phyloP scores from a whole-genome alignment of 2,888 invertebrate species.

The Ceraclea dissimilis region DNA sequence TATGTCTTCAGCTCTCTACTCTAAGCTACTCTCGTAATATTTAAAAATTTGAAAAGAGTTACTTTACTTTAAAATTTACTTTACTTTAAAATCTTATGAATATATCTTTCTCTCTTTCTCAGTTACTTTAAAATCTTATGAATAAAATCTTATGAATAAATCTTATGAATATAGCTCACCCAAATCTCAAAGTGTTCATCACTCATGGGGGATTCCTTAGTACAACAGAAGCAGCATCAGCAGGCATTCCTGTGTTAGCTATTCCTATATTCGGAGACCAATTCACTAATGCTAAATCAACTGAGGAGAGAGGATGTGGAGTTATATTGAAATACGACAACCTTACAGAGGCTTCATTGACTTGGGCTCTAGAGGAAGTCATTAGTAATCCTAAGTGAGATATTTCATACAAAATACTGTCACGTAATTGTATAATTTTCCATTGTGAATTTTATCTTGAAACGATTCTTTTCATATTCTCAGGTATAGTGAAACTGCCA shows the following conservation, averaged over 20 bases:
- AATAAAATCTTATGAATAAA: too few relatives aligned
- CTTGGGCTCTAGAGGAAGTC: constrained; percentile 28
- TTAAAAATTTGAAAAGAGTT: too few relatives aligned
- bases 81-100: not conserved
- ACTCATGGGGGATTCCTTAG: constrained; percentile 50
- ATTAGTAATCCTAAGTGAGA: constrained; percentile 28
- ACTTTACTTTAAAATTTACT: too few relatives aligned
- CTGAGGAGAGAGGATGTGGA: constrained; percentile 29
- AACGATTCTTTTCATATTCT: too few relatives aligned
- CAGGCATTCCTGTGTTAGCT: constrained; percentile 36
- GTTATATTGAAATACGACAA: constrained; percentile 28
- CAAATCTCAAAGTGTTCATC: constrained; percentile 40
- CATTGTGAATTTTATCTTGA: too few relatives aligned
- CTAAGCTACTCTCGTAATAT: too few relatives aligned
- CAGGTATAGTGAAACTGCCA: not conserved
- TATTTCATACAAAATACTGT: too few relatives aligned
- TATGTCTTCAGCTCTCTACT: too few relatives aligned
- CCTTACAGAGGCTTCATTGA: constrained; percentile 29
- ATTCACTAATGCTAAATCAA: constrained; percentile 28
- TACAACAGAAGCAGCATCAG: constrained; percentile 40
- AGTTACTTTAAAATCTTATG: too few relatives aligned
- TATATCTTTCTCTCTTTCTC: too few relatives aligned
- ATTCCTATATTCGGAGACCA: constrained; percentile 32
- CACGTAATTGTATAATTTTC: too few relatives aligned
- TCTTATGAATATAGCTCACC: constrained; percentile 35